Evolutionary conservation across 2,113 vertebrate species (phyloP).

Genomic region (Ardeotis arabs): DNA sequence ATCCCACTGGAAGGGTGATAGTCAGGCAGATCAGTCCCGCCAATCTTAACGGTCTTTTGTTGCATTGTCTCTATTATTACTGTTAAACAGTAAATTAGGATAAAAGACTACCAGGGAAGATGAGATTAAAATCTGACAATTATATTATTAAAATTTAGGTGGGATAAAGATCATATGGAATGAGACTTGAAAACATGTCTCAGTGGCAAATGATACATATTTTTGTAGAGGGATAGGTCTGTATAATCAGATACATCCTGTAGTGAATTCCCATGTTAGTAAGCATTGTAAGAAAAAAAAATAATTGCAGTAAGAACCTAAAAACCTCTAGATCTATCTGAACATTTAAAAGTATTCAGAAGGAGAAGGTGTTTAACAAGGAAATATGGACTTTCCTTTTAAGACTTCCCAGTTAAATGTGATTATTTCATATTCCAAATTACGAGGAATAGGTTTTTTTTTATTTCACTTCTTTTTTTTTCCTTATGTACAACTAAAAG

Average conservation of each 20-base stretch:
- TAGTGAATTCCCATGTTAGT: background rate
- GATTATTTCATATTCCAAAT: background rate
- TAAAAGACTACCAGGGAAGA: background rate
- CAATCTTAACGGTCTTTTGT: background rate
- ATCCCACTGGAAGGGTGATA: background rate
- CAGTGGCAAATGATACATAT: background rate
- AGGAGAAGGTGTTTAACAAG: background rate
- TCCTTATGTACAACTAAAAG: background rate
- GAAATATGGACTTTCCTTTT: background rate
- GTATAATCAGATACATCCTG: background rate
- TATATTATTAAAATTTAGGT: background rate
- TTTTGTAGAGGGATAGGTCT: background rate
- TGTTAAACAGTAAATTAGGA: background rate
- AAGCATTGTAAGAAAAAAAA: background rate
- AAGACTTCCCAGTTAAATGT: background rate
- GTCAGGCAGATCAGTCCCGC: background rate
- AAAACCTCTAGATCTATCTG: background rate
- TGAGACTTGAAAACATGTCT: background rate
- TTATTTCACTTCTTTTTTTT: background rate
- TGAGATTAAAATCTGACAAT: background rate
- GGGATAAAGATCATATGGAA: background rate
- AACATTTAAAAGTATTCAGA: background rate
- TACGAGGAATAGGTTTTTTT: background rate
- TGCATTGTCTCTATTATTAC: background rate
- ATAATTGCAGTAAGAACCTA: background rate